Percentiles rank a stretch among this genome's conserved stretches.
Conservation (phyloP, 2,797 vertebrate genomes). For the Tenualosa ilisha region DNA sequence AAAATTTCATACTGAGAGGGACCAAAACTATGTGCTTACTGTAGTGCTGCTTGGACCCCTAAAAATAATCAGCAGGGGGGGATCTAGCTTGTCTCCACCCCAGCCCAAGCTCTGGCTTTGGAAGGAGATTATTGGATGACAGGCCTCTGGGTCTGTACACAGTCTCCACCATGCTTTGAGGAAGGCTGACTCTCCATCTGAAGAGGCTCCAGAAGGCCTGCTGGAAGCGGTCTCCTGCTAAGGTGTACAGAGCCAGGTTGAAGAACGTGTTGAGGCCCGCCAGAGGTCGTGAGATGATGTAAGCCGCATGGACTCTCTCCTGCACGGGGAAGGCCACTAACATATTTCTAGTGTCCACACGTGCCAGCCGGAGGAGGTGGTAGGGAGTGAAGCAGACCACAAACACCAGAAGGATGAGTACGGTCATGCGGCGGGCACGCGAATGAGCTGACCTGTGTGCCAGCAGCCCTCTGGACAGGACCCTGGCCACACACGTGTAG, state of each 20-base stretch:
- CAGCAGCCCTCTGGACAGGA: conserved; percentile 41
- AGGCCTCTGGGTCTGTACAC: conserved; percentile 24
- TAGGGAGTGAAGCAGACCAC: conserved; percentile 52
- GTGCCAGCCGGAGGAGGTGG: conserved; percentile 43
- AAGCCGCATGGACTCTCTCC: conserved; percentile 49
- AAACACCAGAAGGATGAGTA: conserved; percentile 53
- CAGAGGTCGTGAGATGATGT: conserved; percentile 51
- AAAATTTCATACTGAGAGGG: too few relatives aligned
- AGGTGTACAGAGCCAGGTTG: conserved; percentile 54
- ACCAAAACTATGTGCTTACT: too few relatives aligned
- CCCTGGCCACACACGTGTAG: conserved; percentile 41
- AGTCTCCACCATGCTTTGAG: background rate
- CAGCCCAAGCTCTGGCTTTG: background rate
- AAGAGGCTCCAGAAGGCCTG: conserved; percentile 44
- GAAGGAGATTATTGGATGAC: conserved; percentile 24
- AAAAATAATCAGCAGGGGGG: too few relatives aligned
- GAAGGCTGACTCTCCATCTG: conserved; percentile 13
- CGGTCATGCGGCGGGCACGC: conserved; percentile 44
- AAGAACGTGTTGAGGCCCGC: conserved; percentile 58
- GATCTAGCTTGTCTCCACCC: too few relatives aligned
- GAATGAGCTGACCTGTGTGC: conserved; percentile 32
- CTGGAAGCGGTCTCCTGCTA: conserved; percentile 49
- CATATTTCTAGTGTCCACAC: conserved; percentile 43
- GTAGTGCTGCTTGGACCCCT: too few relatives aligned
- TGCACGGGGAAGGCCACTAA: conserved; percentile 33